phyloP scores from a whole-genome alignment of 2,797 vertebrate genomes.

The Hydrophis major region DNA sequence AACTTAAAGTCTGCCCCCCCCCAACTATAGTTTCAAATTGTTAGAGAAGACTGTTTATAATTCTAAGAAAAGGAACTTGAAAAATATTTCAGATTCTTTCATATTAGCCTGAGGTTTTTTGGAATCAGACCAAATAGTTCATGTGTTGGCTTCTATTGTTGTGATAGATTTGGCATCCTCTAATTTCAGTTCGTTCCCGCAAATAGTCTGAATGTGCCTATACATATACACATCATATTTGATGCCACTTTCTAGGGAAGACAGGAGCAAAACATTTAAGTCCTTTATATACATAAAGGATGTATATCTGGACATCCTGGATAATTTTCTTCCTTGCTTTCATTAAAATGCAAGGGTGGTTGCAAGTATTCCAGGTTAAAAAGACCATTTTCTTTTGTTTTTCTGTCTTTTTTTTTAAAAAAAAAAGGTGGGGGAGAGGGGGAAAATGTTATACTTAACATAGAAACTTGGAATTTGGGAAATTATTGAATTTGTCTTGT shows the following conservation, averaged over 20 bases:
- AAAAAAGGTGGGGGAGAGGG: background rate
- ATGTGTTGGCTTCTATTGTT: background rate
- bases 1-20: background rate
- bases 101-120: background rate
- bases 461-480: background rate
- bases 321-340: background rate
- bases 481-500: background rate
- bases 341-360: background rate
- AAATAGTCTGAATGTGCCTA: background rate
- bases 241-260: background rate
- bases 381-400: background rate
- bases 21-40: background rate
- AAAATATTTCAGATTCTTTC: conserved; percentile 16
- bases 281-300: background rate
- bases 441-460: background rate
- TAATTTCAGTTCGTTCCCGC: background rate
- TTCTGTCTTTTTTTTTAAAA: background rate
- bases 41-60: background rate
- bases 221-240: background rate
- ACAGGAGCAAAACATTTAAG: background rate
- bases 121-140: background rate
- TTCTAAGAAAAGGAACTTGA: background rate
- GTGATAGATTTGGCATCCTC: background rate
- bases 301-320: background rate
- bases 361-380: background rate